phyloP scores from a whole-genome alignment of 2,888 invertebrate species.

The Ochropacha duplaris region DNA sequence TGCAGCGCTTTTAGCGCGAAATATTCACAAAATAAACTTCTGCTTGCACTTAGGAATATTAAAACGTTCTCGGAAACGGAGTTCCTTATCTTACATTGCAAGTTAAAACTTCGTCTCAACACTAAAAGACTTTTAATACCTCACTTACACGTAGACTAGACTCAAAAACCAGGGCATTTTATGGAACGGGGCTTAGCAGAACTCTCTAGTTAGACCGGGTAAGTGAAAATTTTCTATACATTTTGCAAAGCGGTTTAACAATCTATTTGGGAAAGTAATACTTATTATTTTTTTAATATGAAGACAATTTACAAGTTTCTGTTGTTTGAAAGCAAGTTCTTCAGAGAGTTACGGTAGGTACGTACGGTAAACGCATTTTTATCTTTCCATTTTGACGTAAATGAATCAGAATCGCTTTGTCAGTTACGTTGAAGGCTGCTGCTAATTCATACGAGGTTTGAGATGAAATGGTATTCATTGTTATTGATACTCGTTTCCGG shows the following conservation, averaged over 20 bases:
- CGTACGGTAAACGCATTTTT: too few species aligned
- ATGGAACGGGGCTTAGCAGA: constrained; percentile 15
- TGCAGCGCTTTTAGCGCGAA: not conserved
- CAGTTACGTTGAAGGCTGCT: too few species aligned
- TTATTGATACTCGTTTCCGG: too few species aligned
- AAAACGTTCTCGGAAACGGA: constrained; percentile 29
- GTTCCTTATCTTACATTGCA: constrained; percentile 25
- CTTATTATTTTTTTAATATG: too few species aligned
- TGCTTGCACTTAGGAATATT: constrained; percentile 12
- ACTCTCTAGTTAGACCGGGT: constrained; percentile 19
- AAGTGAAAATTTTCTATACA: not conserved
- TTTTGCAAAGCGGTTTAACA: not conserved
- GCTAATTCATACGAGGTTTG: too few species aligned
- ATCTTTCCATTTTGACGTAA: too few species aligned
- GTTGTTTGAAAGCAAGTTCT: too few species aligned
- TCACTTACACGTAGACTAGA: constrained; percentile 16
- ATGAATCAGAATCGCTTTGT: too few species aligned
- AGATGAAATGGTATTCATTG: too few species aligned
- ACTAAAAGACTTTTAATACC: constrained; percentile 32
- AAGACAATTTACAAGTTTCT: too few species aligned
- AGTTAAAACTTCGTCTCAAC: constrained; percentile 32
- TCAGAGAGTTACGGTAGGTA: too few species aligned
- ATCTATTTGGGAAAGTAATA: too few species aligned
- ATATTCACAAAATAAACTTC: constrained; percentile 6
- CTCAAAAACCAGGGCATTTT: constrained; percentile 8